Base-by-base conservation (phyloP, 2,113 vertebrate species). In the Crotalus viridis region DNA sequence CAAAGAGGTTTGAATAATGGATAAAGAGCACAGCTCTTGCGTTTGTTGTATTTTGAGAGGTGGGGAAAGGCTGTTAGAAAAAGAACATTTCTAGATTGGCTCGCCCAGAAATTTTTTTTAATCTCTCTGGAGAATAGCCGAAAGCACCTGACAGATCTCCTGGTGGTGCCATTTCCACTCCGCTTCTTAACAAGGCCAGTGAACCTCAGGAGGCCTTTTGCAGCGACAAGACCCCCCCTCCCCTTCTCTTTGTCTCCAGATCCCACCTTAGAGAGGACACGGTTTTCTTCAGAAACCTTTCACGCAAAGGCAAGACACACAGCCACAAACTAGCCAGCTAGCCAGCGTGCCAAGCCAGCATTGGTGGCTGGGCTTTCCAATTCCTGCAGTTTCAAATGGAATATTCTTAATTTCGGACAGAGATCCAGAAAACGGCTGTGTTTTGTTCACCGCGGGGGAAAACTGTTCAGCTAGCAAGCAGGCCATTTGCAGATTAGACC, bases 161-260 rank as follows among this genome's bases (percentile, higher is more conserved):
- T 15, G 0, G 64, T 69, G 64, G 64, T 33, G 64, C 28, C 64
- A 15, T 69, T 69, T 69, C 64, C 64, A 5, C 28, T 33, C 28
- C 1, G 61, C 61, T 13, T 69, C 28, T n/a, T 12, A 12, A n/a
- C 5, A 4, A n/a, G 61, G 26, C 1, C 4, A 4, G 2, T 26
- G 61, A n/a, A 64, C 12, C n/a, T 1, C 28, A n/a, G 4, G 4
- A 69, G 26, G 28, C 26, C 28, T 69, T 15, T 69, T 5, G 10
- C 5, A 69, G 61, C 10, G 2, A 5, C 4, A n/a, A 69, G 28
- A n/a, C 1, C 10, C 1, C 3, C 28, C 0, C 28, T 0, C 61
- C 61, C 26, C 0, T n/a, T 5, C 61, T 33, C 4, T 15, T 28
- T n/a, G 64, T 33, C 64, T n/a, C 64, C 64, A 15, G 33, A 69